A percentile compares a stretch with the other conserved stretches of the same genome.
Evolutionary conservation across 2,113 vertebrate genomes (phyloP).

Genomic region (Azemiops feae): DNA sequence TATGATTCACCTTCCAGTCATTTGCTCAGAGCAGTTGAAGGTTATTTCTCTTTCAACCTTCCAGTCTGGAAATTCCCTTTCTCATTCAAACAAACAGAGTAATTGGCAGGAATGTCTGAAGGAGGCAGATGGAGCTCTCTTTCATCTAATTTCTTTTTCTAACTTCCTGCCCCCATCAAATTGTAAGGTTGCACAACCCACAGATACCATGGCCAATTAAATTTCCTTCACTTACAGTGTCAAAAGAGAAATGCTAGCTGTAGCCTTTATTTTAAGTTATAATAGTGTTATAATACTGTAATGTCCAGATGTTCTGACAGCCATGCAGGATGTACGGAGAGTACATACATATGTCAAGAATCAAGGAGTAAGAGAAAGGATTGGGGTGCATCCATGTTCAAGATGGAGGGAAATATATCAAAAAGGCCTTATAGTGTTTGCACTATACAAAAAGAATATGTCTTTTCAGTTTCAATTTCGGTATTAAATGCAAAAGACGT

Average conservation of each 20-base stretch:
- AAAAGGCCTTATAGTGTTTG: not conserved
- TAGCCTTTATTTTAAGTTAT: not conserved
- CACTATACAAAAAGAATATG: not conserved
- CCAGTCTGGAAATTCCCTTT: slow-evolving; percentile 13
- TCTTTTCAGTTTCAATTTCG: not conserved
- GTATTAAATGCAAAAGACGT: not conserved
- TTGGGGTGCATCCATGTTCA: not conserved
- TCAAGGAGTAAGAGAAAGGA: not conserved
- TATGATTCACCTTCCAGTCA: slow-evolving; percentile 48
- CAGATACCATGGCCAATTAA: not conserved
- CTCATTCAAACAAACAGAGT: not conserved
- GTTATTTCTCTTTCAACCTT: not conserved
- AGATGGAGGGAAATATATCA: not conserved
- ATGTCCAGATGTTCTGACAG: not conserved
- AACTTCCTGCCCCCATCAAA: not conserved
- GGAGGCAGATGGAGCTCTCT: fast-evolving
- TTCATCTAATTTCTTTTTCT: not conserved
- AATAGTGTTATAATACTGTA: not conserved
- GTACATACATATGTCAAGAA: not conserved
- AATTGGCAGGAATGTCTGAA: not conserved
- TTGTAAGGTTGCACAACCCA: not conserved
- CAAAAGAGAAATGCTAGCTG: not conserved
- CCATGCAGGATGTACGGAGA: not conserved
- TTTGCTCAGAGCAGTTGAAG: slow-evolving; percentile 29
- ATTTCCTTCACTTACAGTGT: not conserved